Percentiles rank a stretch among this genome's conserved stretches.
Conservation (phyloP, 1,140 invertebrate species). For the Medauroidea extradentata region DNA sequence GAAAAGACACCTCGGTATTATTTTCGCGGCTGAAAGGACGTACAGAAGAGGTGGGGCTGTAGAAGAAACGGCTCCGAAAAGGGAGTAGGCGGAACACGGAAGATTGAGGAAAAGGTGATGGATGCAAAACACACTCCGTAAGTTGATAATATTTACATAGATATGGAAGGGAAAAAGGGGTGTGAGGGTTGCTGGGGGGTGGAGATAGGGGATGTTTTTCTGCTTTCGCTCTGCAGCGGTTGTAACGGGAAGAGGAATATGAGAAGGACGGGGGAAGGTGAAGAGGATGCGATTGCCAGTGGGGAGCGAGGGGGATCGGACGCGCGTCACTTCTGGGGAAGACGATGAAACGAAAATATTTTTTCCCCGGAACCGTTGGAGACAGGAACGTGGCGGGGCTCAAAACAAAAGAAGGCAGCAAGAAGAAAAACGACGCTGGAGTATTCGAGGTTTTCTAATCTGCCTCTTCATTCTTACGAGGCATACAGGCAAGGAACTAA, state of each 20-base stretch:
- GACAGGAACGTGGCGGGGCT: too few species aligned
- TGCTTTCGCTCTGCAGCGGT: not conserved
- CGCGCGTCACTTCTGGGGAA: slow-evolving; percentile 25
- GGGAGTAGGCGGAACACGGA: slow-evolving; percentile 1
- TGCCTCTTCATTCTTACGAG: too few species aligned
- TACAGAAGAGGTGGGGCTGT: not conserved
- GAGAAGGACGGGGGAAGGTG: slow-evolving; percentile 13
- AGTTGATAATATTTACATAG: too few species aligned
- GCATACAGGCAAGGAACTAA: too few species aligned
- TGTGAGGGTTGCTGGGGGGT: too few species aligned
- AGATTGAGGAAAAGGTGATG: slow-evolving; percentile 11
- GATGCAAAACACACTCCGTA: slow-evolving; percentile 4
- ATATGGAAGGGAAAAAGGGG: too few species aligned
- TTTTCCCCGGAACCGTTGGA: too few species aligned
- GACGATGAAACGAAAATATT: slow-evolving; percentile 33
- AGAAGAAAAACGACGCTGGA: too few species aligned
- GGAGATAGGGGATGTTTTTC: too few species aligned
- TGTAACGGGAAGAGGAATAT: not conserved
- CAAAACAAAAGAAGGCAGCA: too few species aligned
- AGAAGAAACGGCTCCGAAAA: not conserved
- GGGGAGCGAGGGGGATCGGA: slow-evolving; percentile 22
- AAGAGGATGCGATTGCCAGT: not conserved
- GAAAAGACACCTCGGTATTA: too few species aligned
- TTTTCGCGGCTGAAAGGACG: not conserved
- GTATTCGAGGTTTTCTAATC: too few species aligned